phyloP scores from a whole-genome alignment of 2,797 vertebrate genomes.

The Sciurus vulgaris region DNA sequence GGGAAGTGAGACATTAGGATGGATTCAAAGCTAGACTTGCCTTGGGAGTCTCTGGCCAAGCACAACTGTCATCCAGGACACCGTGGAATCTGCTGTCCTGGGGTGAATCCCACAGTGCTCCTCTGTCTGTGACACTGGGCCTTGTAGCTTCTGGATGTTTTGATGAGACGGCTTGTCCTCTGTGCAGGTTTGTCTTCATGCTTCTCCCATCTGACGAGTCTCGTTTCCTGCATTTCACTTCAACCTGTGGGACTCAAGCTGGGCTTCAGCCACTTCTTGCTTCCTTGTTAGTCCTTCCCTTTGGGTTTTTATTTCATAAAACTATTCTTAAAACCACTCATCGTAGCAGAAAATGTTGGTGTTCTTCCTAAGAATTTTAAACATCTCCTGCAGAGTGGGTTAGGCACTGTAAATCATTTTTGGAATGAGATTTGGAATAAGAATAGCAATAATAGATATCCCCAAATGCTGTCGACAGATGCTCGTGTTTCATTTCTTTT shows the following conservation, averaged over 20 bases:
- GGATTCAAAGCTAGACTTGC: not conserved
- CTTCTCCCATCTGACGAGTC: not conserved
- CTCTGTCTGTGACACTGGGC: not conserved
- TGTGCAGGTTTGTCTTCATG: not conserved
- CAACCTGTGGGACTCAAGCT: accelerated
- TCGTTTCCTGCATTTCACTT: not conserved
- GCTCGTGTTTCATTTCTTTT: not conserved
- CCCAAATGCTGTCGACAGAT: not conserved
- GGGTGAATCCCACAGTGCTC: not conserved
- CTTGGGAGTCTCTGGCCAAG: not conserved
- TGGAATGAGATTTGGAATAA: not conserved
- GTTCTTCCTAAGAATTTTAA: conserved; percentile 5
- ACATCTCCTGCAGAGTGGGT: not conserved
- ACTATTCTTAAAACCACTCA: not conserved
- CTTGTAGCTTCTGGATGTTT: not conserved
- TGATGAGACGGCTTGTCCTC: not conserved
- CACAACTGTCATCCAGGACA: accelerated
- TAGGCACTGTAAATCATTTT: not conserved
- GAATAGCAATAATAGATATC: not conserved
- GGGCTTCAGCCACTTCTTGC: not conserved
- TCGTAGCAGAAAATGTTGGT: not conserved
- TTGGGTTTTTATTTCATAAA: not conserved
- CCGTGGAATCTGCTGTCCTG: not conserved
- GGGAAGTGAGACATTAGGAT: not conserved
- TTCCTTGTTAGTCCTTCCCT: not conserved